A percentile compares a stretch with the other conserved stretches of the same genome.
phyloP scores from a whole-genome alignment of 2,888 invertebrate species.

The Erpobdella octoculata region DNA sequence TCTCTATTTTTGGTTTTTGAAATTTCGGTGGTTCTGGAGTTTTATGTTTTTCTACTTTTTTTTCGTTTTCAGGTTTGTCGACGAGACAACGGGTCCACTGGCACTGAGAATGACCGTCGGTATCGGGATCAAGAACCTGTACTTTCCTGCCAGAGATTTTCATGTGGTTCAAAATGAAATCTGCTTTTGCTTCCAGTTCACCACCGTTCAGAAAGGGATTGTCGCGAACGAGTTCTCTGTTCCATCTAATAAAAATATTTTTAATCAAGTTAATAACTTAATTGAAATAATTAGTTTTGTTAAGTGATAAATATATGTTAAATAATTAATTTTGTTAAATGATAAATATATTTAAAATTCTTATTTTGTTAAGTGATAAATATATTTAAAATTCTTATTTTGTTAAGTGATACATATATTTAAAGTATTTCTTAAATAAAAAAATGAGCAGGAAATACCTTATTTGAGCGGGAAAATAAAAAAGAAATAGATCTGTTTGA shows the following conservation, averaged over 20 bases:
- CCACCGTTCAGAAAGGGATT: slow-evolving; percentile 21
- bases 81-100: not conserved
- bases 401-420: not conserved
- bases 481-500: not conserved
- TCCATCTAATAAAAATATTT: not conserved
- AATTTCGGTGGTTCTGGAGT: no score
- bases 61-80: not conserved
- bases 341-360: not conserved
- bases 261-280: no score
- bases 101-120: slow-evolving; percentile 6
- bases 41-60: not conserved
- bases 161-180: slow-evolving; percentile 9
- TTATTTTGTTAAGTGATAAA: not conserved
- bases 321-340: not conserved
- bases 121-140: slow-evolving; percentile 18
- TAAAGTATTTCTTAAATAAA: not conserved
- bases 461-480: not conserved
- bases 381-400: not conserved
- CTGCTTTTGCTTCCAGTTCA: slow-evolving; percentile 11
- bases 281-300: not conserved
- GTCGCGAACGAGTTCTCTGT: not conserved
- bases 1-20: no score
- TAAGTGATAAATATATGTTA: not conserved
- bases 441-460: not conserved
- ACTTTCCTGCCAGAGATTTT: not conserved